Evolutionary conservation across 1,140 invertebrate species (phyloP).

Genomic region (Brevipalpus yothersi): DNA sequence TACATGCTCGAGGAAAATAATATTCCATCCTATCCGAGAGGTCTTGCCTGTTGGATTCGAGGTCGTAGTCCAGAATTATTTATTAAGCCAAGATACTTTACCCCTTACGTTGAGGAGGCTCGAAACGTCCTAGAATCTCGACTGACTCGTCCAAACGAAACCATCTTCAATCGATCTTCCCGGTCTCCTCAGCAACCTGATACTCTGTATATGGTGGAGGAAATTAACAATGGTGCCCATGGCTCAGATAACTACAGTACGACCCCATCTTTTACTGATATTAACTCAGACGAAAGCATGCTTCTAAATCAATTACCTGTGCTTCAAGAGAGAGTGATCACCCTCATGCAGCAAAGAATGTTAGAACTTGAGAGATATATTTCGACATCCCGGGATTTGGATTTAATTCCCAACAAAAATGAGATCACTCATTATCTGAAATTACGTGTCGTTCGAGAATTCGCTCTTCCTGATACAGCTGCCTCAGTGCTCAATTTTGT

Average conservation of each 20-base stretch:
- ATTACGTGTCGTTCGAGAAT: constrained; percentile 67
- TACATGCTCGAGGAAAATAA: constrained; percentile 47
- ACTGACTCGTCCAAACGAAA: constrained; percentile 35
- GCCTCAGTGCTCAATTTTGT: constrained; percentile 42
- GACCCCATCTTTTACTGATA: neutral
- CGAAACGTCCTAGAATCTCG: constrained; percentile 63
- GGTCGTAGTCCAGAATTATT: constrained; percentile 43
- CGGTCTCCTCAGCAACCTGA: constrained; percentile 46
- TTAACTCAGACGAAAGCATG: neutral
- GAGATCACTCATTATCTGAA: constrained; percentile 53
- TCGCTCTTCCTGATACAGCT: constrained; percentile 71
- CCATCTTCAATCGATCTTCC: constrained; percentile 26
- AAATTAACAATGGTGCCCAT: neutral
- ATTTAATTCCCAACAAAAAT: constrained; percentile 43
- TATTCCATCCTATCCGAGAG: constrained; percentile 27
- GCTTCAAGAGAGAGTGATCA: constrained; percentile 14
- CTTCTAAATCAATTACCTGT: constrained; percentile 5
- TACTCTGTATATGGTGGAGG: constrained; percentile 64
- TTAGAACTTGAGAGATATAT: constrained; percentile 55
- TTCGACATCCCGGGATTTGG: constrained; percentile 44
- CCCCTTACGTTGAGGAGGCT: constrained; percentile 79
- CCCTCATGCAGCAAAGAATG: constrained; percentile 60
- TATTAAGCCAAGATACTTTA: constrained; percentile 60
- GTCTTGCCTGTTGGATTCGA: constrained; percentile 57
- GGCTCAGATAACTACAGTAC: neutral